Conservation (phyloP, 2,888 invertebrate genomes). For the Entomobrya multifasciata region DNA sequence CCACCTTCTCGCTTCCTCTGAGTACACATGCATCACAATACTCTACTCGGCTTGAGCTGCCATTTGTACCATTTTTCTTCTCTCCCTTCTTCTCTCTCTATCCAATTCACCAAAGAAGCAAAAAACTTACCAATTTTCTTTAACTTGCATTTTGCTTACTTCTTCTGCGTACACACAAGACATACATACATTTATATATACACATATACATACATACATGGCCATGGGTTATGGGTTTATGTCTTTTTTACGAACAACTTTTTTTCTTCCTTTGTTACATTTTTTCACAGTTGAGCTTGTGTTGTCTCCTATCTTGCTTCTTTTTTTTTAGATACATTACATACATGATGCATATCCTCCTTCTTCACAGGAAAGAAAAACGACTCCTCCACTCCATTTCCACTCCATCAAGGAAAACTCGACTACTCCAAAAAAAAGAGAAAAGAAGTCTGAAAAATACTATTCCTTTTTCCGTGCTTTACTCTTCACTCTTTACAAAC, state of each 20-base stretch:
- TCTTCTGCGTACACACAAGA: too few species aligned
- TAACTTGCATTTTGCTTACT: too few species aligned
- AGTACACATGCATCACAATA: conserved; percentile 42
- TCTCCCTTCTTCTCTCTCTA: background rate
- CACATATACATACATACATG: background rate
- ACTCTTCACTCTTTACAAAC: conserved; percentile 40
- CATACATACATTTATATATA: background rate
- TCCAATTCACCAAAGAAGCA: background rate
- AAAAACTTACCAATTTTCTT: background rate
- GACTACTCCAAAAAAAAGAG: background rate
- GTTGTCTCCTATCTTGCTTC: background rate
- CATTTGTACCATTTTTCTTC: conserved; percentile 54
- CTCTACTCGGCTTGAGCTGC: conserved; percentile 48
- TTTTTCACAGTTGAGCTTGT: conserved; percentile 1
- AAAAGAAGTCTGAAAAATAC: background rate
- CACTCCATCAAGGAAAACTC: conserved; percentile 51
- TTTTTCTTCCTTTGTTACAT: conserved; percentile 43
- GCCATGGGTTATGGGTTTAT: too few species aligned
- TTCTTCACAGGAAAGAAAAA: conserved; percentile 28
- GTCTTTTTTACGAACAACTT: too few species aligned
- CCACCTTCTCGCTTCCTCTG: conserved; percentile 36
- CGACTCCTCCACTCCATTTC: conserved; percentile 58
- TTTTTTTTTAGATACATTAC: background rate
- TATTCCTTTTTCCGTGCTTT: background rate
- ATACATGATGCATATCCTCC: conserved; percentile 30